Conservation (phyloP, 2,113 vertebrate genomes). For the Triplophysa siluroides region DNA sequence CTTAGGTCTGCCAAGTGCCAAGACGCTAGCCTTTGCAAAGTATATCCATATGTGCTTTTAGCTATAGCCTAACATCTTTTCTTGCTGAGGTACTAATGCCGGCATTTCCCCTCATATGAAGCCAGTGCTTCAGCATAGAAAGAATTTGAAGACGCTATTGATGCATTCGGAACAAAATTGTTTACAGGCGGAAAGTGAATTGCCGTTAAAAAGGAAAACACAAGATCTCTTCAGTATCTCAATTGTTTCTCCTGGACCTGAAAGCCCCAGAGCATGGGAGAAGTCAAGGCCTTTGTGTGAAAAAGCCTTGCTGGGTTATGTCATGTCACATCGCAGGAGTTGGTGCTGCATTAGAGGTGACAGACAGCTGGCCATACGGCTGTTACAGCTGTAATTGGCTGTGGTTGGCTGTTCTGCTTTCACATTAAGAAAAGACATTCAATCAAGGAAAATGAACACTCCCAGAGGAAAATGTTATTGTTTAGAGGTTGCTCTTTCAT, state of each 20-base stretch:
- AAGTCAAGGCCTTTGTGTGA: slow-evolving; percentile 12
- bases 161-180: not conserved
- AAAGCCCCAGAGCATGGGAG: slow-evolving; percentile 22
- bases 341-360: slow-evolving; percentile 2
- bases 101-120: slow-evolving; percentile 3
- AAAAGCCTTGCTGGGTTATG: slow-evolving; percentile 9
- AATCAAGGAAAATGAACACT: not conserved
- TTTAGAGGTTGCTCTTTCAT: no score
- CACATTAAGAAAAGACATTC: not conserved
- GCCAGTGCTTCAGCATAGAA: not conserved
- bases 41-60: slow-evolving; percentile 22
- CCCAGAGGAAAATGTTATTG: no score
- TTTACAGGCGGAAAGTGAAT: slow-evolving; percentile 10
- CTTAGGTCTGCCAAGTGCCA: slow-evolving; percentile 1
- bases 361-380: not conserved
- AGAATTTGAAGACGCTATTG: not conserved
- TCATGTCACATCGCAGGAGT: not conserved
- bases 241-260: not conserved
- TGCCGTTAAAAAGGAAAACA: not conserved
- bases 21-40: not conserved
- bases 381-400: slow-evolving; percentile 67
- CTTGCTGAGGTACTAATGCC: not conserved
- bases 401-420: slow-evolving; percentile 25
- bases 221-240: no score
- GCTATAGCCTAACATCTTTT: not conserved